Percentiles rank a stretch among this genome's conserved stretches.
Conservation (phyloP, 2,113 vertebrate species). For the Trichechus manatus region DNA sequence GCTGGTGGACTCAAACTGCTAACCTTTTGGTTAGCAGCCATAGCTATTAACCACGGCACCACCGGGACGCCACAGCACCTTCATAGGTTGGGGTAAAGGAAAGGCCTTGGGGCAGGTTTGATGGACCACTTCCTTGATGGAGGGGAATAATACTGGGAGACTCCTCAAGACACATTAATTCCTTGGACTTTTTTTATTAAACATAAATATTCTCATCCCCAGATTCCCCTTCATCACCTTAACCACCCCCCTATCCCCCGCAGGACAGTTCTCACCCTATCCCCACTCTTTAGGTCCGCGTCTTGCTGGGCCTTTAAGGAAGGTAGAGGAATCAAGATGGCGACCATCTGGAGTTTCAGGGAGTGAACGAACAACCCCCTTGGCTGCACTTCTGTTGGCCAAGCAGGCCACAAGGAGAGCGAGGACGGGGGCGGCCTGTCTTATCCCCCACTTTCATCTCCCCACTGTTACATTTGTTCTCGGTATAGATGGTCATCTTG, state of each 20-base stretch:
- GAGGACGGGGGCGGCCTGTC: not conserved
- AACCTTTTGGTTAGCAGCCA: no score
- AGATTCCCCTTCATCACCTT: not conserved
- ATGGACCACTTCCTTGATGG: not conserved
- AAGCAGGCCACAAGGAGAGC: not conserved
- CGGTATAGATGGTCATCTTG: not conserved
- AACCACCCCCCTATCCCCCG: not conserved
- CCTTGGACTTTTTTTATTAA: conserved; percentile 58
- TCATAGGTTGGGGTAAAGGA: not conserved
- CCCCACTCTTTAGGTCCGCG: not conserved
- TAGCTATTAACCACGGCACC: no score
- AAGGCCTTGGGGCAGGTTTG: not conserved
- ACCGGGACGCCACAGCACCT: not conserved
- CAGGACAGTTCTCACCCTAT: not conserved
- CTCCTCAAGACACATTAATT: not conserved
- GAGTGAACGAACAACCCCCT: not conserved
- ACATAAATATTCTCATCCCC: conserved; percentile 73
- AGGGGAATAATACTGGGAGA: conserved; percentile 12
- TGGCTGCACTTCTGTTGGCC: not conserved
- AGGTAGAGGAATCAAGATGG: conserved; percentile 24
- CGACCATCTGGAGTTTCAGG: not conserved
- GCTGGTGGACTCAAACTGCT: no score
- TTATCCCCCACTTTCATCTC: not conserved
- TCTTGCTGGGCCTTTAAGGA: conserved; percentile 39
- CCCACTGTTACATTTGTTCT: not conserved